Conservation (phyloP, 2,113 vertebrate genomes). For the Heloderma charlesbogerti region DNA sequence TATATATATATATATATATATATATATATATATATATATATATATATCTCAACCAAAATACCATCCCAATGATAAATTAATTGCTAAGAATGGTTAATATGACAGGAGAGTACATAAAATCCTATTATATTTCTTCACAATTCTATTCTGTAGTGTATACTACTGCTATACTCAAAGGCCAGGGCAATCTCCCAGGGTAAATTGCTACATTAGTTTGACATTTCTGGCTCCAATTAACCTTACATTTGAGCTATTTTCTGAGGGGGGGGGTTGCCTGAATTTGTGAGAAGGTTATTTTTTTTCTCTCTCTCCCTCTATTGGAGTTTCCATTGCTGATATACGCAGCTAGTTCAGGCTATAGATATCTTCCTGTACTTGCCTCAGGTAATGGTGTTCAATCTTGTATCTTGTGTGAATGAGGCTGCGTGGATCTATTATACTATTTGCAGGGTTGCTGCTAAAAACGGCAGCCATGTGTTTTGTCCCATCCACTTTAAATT, state of each 20-base stretch:
- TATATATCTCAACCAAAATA: slow-evolving; percentile 85
- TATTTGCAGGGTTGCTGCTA: background rate
- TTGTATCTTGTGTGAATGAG: background rate
- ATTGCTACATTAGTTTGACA: slow-evolving; percentile 89
- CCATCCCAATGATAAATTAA: slow-evolving; percentile 85
- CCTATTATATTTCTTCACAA: slow-evolving; percentile 78
- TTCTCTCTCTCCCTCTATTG: slow-evolving; percentile 48
- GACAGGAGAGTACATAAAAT: slow-evolving; percentile 86
- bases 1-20: slow-evolving; percentile 8
- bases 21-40: slow-evolving; percentile 77
- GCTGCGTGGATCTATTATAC: too few relatives aligned
- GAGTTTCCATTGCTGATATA: slow-evolving; percentile 69
- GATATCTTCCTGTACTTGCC: slow-evolving; percentile 51
- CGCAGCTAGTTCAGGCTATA: slow-evolving; percentile 59
- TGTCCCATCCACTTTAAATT: too few relatives aligned
- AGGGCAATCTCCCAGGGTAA: slow-evolving; percentile 85
- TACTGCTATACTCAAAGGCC: slow-evolving; percentile 83
- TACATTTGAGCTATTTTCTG: slow-evolving; percentile 85
- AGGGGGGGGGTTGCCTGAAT: slow-evolving; percentile 72
- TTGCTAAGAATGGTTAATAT: slow-evolving; percentile 84
- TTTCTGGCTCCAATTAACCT: slow-evolving; percentile 92
- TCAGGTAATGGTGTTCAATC: slow-evolving; percentile 37
- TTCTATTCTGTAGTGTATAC: slow-evolving; percentile 75
- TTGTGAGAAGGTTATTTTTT: slow-evolving; percentile 77
- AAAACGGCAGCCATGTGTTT: background rate